phyloP scores from a whole-genome alignment of 1,140 invertebrate species.

The Drosophila yakuba region DNA sequence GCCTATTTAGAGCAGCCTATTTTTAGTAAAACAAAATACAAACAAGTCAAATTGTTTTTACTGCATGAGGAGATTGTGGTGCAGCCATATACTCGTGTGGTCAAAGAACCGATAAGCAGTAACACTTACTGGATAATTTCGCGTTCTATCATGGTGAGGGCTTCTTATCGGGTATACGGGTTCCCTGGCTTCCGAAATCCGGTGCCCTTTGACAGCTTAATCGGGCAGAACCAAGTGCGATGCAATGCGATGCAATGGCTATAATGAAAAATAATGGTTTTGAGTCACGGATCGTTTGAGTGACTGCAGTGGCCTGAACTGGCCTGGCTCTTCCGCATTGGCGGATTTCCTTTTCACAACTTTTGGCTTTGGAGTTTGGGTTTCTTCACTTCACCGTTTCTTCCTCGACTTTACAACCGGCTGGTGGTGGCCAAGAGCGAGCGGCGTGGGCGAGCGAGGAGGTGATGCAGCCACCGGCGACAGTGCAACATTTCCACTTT shows the following conservation, averaged over 20 bases:
- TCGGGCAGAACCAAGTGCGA: slow-evolving; percentile 35
- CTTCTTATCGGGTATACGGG: background rate
- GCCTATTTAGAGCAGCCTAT: too few relatives aligned
- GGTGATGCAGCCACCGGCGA: slow-evolving; percentile 26
- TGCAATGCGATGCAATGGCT: slow-evolving; percentile 9
- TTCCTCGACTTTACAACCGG: slow-evolving; percentile 25
- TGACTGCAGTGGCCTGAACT: background rate
- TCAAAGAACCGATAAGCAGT: slow-evolving; percentile 6
- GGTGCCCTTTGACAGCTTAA: slow-evolving; percentile 14
- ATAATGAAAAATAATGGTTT: slow-evolving; percentile 43
- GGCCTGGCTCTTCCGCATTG: slow-evolving; percentile 25
- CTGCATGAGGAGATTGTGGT: background rate
- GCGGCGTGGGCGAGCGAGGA: slow-evolving; percentile 31
- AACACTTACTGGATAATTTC: slow-evolving; percentile 77
- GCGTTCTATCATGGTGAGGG: slow-evolving; percentile 64
- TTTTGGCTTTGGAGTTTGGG: slow-evolving; percentile 35
- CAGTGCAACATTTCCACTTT: slow-evolving; percentile 77
- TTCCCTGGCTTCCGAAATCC: slow-evolving; percentile 6
- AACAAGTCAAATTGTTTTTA: background rate
- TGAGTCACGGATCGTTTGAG: slow-evolving; percentile 36
- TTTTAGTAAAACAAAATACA: too few relatives aligned
- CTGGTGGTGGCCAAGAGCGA: slow-evolving; percentile 32
- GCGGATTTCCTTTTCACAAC: slow-evolving; percentile 28
- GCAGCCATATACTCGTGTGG: background rate
- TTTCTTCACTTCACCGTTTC: slow-evolving; percentile 29